These are phyloP conservation scores for Perognathus longimembris DNA, from an alignment of 2,113 vertebrate species.

Conservation along the genomic window DNA sequence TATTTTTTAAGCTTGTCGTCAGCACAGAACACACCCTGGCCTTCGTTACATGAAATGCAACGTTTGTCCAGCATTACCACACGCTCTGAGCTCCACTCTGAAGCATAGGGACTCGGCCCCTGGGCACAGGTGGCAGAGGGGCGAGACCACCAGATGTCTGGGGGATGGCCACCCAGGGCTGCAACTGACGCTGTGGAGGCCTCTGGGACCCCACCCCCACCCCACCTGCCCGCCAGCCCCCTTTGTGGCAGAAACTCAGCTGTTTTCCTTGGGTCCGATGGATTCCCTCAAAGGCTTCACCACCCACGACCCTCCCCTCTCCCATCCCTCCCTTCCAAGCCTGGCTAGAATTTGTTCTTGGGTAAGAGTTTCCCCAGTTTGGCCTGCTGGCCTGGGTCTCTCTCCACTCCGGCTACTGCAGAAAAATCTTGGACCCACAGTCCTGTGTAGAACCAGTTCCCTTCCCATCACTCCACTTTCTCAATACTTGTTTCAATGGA, in stretches of 20 bases:
- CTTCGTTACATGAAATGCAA: not conserved
- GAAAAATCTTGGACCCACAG: not conserved
- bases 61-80: not conserved
- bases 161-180: not conserved
- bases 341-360: too few species aligned
- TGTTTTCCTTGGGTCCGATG: not conserved
- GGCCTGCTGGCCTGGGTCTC: not conserved
- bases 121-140: not conserved
- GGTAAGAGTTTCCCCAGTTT: too few species aligned
- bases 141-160: too few species aligned
- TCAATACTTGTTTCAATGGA: slow-evolving; percentile 31
- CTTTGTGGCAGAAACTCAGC: not conserved
- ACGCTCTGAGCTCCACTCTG: not conserved
- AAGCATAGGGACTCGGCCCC: not conserved
- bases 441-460: slow-evolving; percentile 48
- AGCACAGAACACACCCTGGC: not conserved
- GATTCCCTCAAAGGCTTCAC: not conserved
- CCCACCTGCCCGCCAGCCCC: not conserved
- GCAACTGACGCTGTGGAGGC: too few species aligned
- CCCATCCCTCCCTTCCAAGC: not conserved
- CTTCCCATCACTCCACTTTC: slow-evolving; percentile 3
- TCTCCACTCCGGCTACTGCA: not conserved
- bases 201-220: too few species aligned
- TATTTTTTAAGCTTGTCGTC: not conserved
- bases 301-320: not conserved